phyloP scores from a whole-genome alignment of 2,888 invertebrate genomes.

The Colletes collaris region DNA sequence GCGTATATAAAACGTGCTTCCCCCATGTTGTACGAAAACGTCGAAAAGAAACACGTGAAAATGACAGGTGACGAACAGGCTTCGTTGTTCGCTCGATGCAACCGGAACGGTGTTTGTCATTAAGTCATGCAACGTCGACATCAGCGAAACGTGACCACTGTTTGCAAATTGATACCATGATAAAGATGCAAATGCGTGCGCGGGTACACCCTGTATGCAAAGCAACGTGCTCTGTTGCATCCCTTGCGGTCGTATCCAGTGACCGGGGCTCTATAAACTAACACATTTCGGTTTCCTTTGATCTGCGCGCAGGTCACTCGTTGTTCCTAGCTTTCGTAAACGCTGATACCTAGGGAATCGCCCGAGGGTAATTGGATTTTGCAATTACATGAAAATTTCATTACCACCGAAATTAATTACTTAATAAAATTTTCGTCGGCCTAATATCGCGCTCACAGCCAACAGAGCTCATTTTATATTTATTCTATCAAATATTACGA shows the following conservation, averaged over 20 bases:
- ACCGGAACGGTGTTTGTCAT: constrained; percentile 7
- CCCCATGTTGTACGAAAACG: too few species aligned
- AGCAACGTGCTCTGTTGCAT: constrained; percentile 44
- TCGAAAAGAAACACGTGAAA: too few species aligned
- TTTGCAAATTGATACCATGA: constrained; percentile 51
- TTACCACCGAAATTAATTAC: constrained; percentile 39
- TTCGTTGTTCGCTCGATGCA: background rate
- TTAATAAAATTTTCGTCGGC: background rate
- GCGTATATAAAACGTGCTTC: background rate
- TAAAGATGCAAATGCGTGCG: constrained; percentile 52
- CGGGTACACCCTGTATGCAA: constrained; percentile 42
- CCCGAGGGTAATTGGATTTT: constrained; percentile 39
- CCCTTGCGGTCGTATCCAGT: constrained; percentile 26
- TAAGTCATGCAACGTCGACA: constrained; percentile 28
- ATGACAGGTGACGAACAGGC: background rate
- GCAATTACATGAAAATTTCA: constrained; percentile 45
- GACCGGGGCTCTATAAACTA: constrained; percentile 46
- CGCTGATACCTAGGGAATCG: constrained; percentile 21
- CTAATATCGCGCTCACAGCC: too few species aligned
- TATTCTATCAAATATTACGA: too few species aligned
- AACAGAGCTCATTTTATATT: too few species aligned
- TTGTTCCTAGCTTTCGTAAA: constrained; percentile 46
- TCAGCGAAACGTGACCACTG: constrained; percentile 27
- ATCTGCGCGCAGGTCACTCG: constrained; percentile 44
- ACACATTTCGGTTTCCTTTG: constrained; percentile 58